A percentile compares a stretch with the other conserved stretches of the same genome.
Evolutionary conservation across 2,113 vertebrate genomes (phyloP).

Genomic region (Melanerpes formicivorus): DNA sequence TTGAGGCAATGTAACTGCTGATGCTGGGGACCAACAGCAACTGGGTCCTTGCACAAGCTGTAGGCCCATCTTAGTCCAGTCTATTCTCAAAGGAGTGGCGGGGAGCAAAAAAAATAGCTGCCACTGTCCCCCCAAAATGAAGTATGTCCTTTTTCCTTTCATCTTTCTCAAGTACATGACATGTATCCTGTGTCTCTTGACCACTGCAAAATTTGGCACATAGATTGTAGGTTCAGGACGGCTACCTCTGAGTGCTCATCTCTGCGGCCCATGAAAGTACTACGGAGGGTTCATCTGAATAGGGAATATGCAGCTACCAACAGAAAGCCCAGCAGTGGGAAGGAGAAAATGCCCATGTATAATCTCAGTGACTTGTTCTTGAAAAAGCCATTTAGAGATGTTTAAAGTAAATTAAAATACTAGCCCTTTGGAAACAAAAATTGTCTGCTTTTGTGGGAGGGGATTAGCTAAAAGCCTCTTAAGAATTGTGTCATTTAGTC

Average conservation of each 20-base stretch:
- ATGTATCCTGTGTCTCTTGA: neutral
- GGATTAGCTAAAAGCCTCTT: neutral
- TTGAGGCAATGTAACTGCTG: neutral
- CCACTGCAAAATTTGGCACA: neutral
- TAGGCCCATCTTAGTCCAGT: neutral
- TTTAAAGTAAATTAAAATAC: neutral
- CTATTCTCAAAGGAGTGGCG: neutral
- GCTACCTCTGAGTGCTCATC: neutral
- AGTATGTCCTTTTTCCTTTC: neutral
- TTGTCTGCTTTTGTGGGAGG: neutral
- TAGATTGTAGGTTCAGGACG: neutral
- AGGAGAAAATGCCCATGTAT: neutral
- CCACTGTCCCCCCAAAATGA: neutral
- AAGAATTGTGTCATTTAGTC: neutral
- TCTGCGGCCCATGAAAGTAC: neutral
- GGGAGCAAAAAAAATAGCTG: neutral
- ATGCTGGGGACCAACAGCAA: neutral
- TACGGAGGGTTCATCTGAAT: neutral
- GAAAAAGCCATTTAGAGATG: neutral
- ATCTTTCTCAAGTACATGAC: neutral
- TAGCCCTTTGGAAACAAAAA: neutral
- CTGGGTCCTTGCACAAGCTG: neutral
- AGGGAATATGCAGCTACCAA: neutral
- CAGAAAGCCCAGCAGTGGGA: neutral
- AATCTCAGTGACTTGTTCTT: neutral